A percentile compares a stretch with the other conserved stretches of the same genome.
phyloP scores from a whole-genome alignment of 2,797 vertebrate species.

The Trachurus trachurus region DNA sequence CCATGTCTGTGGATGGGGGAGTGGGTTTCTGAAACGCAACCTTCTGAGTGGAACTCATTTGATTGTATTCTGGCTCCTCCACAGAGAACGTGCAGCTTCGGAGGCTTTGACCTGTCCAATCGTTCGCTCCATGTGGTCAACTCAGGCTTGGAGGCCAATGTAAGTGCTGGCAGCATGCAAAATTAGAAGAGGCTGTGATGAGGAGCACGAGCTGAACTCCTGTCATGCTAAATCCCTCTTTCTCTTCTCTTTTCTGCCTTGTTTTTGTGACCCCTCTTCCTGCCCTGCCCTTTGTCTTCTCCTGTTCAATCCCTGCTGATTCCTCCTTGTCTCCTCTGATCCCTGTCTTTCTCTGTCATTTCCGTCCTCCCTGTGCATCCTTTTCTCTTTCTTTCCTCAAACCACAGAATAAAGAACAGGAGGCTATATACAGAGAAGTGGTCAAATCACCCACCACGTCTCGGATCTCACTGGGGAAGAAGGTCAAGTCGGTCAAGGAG shows the following conservation, averaged over 20 bases:
- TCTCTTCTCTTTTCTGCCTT: conserved; percentile 6
- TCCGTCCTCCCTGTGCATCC: background rate
- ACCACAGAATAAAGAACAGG: conserved; percentile 91
- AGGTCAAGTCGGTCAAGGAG: conserved; percentile 99
- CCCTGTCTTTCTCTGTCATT: background rate
- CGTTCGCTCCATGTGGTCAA: conserved; percentile 94
- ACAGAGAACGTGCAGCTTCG: conserved; percentile 98
- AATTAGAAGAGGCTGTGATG: background rate
- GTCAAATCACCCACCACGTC: conserved; percentile 96
- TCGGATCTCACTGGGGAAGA: conserved; percentile 97
- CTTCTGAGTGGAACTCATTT: conserved; percentile 56
- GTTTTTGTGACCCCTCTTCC: conserved; percentile 22
- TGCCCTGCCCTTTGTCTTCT: conserved; percentile 9
- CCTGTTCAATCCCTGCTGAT: background rate
- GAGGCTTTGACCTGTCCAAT: conserved; percentile 97
- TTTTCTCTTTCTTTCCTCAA: background rate
- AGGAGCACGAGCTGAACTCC: background rate
- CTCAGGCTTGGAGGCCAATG: conserved; percentile 86
- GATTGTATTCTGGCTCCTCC: conserved; percentile 65
- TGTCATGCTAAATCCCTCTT: conserved; percentile 31
- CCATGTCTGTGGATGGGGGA: conserved; percentile 46
- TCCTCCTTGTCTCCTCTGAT: background rate
- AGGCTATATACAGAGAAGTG: conserved; percentile 94
- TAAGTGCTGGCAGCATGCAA: conserved; percentile 81
- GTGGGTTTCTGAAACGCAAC: conserved; percentile 22